Evolutionary conservation across 2,888 invertebrate species (phyloP).

Genomic region (Pomacea canaliculata): DNA sequence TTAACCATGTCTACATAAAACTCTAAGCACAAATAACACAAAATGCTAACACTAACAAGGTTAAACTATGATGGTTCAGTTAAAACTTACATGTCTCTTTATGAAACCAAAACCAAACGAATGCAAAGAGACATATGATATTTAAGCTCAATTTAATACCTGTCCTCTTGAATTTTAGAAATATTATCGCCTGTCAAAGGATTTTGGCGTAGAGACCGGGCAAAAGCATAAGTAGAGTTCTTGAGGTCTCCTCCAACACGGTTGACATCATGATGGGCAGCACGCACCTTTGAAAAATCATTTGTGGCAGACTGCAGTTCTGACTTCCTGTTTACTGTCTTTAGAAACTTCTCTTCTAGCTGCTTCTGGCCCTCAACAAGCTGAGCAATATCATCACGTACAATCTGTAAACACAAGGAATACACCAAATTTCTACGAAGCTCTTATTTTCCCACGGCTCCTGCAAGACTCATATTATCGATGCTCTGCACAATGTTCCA

Average conservation of each 20-base stretch:
- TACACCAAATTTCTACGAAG: neutral
- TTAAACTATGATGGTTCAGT: too few species aligned
- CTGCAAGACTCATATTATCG: too few species aligned
- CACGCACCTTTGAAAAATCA: slow-evolving; percentile 48
- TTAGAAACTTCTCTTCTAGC: slow-evolving; percentile 62
- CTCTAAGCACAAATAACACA: too few species aligned
- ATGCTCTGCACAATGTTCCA: too few species aligned
- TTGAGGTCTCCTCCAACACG: slow-evolving; percentile 58
- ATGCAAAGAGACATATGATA: too few species aligned
- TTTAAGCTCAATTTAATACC: slow-evolving; percentile 42
- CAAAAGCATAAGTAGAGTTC: slow-evolving; percentile 65
- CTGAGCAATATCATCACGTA: slow-evolving; percentile 59
- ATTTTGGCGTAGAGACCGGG: slow-evolving; percentile 63
- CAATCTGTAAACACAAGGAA: slow-evolving; percentile 50
- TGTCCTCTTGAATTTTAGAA: slow-evolving; percentile 66
- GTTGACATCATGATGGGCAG: slow-evolving; percentile 52
- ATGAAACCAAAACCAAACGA: too few species aligned
- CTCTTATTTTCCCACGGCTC: too few species aligned
- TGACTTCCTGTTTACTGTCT: slow-evolving; percentile 57
- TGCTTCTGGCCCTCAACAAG: slow-evolving; percentile 61
- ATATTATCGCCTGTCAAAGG: slow-evolving; percentile 66
- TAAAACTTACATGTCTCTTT: too few species aligned
- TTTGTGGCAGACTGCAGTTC: slow-evolving; percentile 49
- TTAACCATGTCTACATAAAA: too few species aligned
- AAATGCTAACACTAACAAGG: too few species aligned